Conservation (phyloP, 1,140 invertebrate genomes). For the Platyscapa corneri region DNA sequence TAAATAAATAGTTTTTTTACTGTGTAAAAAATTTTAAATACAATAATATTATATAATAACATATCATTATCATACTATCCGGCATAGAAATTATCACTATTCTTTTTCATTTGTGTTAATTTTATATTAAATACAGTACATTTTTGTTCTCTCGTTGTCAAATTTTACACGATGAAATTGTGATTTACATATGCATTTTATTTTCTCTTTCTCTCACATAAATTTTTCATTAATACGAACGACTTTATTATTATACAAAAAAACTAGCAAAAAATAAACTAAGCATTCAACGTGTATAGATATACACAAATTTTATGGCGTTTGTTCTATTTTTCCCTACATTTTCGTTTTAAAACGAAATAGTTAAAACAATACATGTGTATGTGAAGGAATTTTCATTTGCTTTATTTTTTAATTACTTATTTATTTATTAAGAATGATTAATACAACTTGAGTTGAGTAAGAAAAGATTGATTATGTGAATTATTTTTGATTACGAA, state of each 20-base stretch:
- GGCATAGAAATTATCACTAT: slow-evolving; percentile 9
- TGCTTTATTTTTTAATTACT: background rate
- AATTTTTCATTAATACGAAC: too few relatives aligned
- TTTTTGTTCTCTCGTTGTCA: too few relatives aligned
- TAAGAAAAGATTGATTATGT: slow-evolving; percentile 3
- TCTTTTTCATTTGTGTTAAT: slow-evolving; percentile 26
- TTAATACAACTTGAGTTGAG: background rate
- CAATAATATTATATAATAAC: too few relatives aligned
- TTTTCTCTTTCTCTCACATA: slow-evolving; percentile 1
- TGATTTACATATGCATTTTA: slow-evolving; percentile 27
- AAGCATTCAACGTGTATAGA: too few relatives aligned
- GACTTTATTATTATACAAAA: too few relatives aligned
- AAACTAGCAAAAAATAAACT: too few relatives aligned
- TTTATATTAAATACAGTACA: background rate
- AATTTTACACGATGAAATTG: slow-evolving; percentile 9
- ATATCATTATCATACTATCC: slow-evolving; percentile 1
- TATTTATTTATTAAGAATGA: background rate
- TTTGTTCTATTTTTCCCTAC: too few relatives aligned
- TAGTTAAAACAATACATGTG: background rate
- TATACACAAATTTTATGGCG: too few relatives aligned
- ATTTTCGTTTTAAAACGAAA: slow-evolving; percentile 10
- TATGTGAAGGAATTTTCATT: background rate
- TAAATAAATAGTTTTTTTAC: slow-evolving; percentile 9
- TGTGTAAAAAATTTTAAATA: too few relatives aligned
- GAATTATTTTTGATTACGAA: background rate